Percentiles rank a stretch among this genome's conserved stretches.
These are phyloP conservation scores for Holacanthella duospinosa DNA, from an alignment of 2,888 invertebrate genomes.

Conservation along the genomic window DNA sequence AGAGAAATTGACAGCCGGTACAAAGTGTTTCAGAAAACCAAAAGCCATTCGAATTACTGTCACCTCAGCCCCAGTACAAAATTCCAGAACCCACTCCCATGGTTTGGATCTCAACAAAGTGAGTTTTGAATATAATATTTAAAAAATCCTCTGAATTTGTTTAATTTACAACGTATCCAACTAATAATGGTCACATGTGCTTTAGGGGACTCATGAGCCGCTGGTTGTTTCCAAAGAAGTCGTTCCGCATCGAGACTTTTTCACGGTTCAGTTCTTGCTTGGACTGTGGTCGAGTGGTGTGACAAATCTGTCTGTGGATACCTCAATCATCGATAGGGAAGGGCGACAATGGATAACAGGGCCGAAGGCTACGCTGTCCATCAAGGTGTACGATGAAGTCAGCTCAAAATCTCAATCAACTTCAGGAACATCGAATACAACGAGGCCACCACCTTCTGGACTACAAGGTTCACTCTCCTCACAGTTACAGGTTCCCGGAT, in stretches of 20 bases:
- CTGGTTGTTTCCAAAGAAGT: conserved; percentile 45
- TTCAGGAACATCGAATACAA: neutral
- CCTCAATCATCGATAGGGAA: conserved; percentile 70
- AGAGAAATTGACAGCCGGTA: conserved; percentile 1
- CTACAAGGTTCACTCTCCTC: conserved; percentile 11
- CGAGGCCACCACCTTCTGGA: neutral
- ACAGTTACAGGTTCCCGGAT: conserved; percentile 9
- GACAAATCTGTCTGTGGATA: conserved; percentile 61
- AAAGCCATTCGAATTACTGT: conserved; percentile 36
- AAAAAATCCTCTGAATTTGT: no score
- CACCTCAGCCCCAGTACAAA: conserved; percentile 23
- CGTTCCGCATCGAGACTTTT: conserved; percentile 83
- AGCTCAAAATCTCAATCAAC: neutral
- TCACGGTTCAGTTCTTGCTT: conserved; percentile 81
- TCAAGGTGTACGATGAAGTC: conserved; percentile 59
- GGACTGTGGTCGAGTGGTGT: conserved; percentile 48
- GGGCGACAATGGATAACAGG: conserved; percentile 85
- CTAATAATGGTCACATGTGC: neutral
- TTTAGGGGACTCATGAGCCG: conserved; percentile 25
- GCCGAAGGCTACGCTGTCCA: conserved; percentile 62
- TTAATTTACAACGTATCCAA: no score
- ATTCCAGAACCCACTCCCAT: conserved; percentile 17
- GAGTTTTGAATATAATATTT: neutral
- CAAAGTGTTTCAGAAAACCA: conserved; percentile 27
- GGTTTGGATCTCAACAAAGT: conserved; percentile 27